Base-by-base conservation (phyloP, 2,888 invertebrate species). In the Trichogramma dendrolimi region DNA sequence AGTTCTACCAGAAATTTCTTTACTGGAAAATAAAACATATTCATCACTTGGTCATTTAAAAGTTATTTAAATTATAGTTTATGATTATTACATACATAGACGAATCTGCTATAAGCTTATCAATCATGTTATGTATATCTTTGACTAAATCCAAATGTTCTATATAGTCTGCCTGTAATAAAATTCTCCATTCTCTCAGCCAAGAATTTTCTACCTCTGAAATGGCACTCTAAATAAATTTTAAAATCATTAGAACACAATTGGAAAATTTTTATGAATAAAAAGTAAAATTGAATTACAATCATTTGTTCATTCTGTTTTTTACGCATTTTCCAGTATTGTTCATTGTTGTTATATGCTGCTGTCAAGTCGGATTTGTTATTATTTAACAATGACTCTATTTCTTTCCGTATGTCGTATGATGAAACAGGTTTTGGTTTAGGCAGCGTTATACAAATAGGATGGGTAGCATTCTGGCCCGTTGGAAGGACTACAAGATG, bases 161-260 rank as follows among this genome's bases (percentile, higher is more conserved):
- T 10, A 80, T 61, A 42, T 85, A 80, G 71, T 85, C 85, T 4
- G 88, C 88, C 5, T 85, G 80, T 10, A 88, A 80, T 55, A 88
- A 77, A 68, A 85, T 79, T 65, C 84, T 82, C 85, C 86, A 89
- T 40, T 85, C 85, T 49, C 83, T 83, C 0, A 89, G 77, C 87
- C 87, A 88, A 43, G 83, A 80, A 10, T 81, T 80, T 68, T 87
- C 85, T 75, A 88, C 82, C 57, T 84, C 83, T 51, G 81, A 81
- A 40, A 87, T 81, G 5, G 86, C 82, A 69, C 80, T 81, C 87
- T 88, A 52, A 48, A 67, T 59, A 58, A 48, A 46, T 41, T 55
- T 58, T 54, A 5, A 44, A 40, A 46, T 44, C 10, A 44, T 42
- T 39, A 10, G 43, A 42, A 14, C 3, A 50, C 10, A 11, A 11